These are phyloP conservation scores for Parapsyche elsis DNA, from an alignment of 1,140 invertebrate species.

Conservation along the genomic window DNA sequence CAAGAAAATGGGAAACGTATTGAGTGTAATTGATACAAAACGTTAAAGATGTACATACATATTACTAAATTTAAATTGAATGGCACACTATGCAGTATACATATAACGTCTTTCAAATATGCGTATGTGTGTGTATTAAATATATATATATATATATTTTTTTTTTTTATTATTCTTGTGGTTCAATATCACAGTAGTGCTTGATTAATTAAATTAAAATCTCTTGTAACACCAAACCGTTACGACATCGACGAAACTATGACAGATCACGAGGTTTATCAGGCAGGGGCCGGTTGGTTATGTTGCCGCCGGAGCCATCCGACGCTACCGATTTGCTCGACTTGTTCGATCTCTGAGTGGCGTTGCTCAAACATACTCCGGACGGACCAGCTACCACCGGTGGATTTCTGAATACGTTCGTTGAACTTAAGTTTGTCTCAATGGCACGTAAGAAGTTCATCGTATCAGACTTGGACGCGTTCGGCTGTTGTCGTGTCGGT, in stretches of 20 bases:
- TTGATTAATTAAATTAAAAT: slow-evolving; percentile 16
- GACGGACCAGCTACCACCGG: slow-evolving; percentile 26
- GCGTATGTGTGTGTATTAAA: no score
- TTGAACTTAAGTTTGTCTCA: slow-evolving; percentile 57
- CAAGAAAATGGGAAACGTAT: no score
- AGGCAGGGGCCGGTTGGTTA: slow-evolving; percentile 76
- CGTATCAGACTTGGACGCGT: slow-evolving; percentile 61
- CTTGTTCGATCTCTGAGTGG: slow-evolving; percentile 55
- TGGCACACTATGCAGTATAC: no score
- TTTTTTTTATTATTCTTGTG: not conserved
- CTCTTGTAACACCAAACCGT: no score
- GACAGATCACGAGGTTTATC: slow-evolving; percentile 69
- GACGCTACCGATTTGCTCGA: slow-evolving; percentile 63
- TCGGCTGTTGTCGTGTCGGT: slow-evolving; percentile 58
- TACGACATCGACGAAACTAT: not conserved
- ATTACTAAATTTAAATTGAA: no score
- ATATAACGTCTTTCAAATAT: no score
- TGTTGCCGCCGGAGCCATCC: slow-evolving; percentile 66
- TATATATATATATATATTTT: not conserved
- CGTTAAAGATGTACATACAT: no score
- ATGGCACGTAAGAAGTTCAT: slow-evolving; percentile 61
- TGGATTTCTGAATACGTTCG: slow-evolving; percentile 12
- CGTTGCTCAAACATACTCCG: slow-evolving; percentile 32
- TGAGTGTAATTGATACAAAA: no score
- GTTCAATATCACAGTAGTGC: slow-evolving; percentile 38